These are phyloP conservation scores for Umimayanthus kanabou DNA, from an alignment of 92 coral and sea anemone genomes.

Conservation along the genomic window DNA sequence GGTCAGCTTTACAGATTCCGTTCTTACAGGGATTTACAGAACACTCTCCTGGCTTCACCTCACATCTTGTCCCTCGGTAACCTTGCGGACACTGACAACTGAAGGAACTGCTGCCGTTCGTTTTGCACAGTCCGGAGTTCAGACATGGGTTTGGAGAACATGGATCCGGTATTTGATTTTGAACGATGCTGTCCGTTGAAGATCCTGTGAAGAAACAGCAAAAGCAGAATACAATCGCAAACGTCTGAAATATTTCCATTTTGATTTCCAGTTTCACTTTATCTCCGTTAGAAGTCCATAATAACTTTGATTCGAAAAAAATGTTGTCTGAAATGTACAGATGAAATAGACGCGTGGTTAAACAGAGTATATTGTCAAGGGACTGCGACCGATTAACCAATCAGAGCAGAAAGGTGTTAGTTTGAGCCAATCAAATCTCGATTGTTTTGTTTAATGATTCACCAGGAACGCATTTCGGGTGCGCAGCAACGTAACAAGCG, in stretches of 20 bases:
- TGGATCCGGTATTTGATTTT: conserved; percentile 42
- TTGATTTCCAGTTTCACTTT: neutral
- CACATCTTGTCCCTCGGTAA: conserved; percentile 78
- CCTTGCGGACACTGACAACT: conserved; percentile 80
- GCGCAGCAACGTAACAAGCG: conserved; percentile 29
- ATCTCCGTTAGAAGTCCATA: neutral
- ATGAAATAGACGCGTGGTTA: conserved; percentile 59
- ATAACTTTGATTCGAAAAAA: conserved; percentile 6
- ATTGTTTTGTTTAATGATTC: conserved; percentile 29
- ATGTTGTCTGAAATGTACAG: conserved; percentile 23
- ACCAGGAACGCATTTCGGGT: conserved; percentile 18
- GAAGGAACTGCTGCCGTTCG: conserved; percentile 70
- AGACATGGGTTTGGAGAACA: conserved; percentile 92
- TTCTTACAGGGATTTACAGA: conserved; percentile 67
- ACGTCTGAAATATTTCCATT: conserved; percentile 27
- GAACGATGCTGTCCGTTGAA: conserved; percentile 29
- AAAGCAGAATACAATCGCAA: conserved; percentile 28
- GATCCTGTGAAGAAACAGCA: conserved; percentile 19
- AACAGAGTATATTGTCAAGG: conserved; percentile 69
- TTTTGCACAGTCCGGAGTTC: conserved; percentile 77
- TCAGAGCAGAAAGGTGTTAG: conserved; percentile 14
- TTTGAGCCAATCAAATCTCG: conserved; percentile 51
- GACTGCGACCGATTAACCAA: conserved; percentile 49
- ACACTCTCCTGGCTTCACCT: conserved; percentile 68
- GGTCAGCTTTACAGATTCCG: conserved; percentile 75